Evolutionary conservation across 2,113 vertebrate species (phyloP), one percentile per base, ranked within the genome.

Genomic region (Chloebia gouldiae): DNA sequence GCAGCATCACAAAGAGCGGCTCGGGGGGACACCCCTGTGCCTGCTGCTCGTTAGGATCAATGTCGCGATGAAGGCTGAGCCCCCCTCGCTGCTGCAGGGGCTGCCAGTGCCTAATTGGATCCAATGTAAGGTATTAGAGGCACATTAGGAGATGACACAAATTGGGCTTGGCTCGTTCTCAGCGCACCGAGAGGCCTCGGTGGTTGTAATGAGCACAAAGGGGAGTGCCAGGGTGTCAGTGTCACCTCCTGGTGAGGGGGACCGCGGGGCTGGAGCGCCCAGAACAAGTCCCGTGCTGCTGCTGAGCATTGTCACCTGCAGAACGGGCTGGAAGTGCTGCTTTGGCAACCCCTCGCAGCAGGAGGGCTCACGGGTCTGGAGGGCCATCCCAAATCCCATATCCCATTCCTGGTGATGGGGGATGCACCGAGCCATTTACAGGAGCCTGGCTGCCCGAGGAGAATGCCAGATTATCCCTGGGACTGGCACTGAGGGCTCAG

Each of bases 101-200:
- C 88, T 96, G 93, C 95, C 91, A 82, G 82, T 57, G 11, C 90
- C 86, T 97, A 96, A 94, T 94, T 95, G 88, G 91, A 96, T 92
- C 90, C 92, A 73, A 61, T 89, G 90, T 73, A 88, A 91, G 56
- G 2, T 47, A 80, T 94, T 90, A 92, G 71, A 95, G 77, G 12
- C 90, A 7, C 88, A 30, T 95, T 86, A 93, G 42, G 88, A 56
- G 81, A 80, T 93, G 96, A 92, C 95, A 95, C 80, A 92, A 85
- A 94, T 85, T 68, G 82, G 82, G 92, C 85, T 92, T 80, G 69
- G 86, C 92, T 96, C 77, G 21, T 92, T 66, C 94, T 81, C 78
- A 4, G 84, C 22, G 39, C 92, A 49, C 1, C 33, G 25, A 93
- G 71, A 73, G 64, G 53, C 33, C 45, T 72, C 76, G 11, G 73